Percentiles rank a stretch among this genome's conserved stretches.
Conservation (phyloP, 2,888 invertebrate species). For the Himalopsyche tibetana region DNA sequence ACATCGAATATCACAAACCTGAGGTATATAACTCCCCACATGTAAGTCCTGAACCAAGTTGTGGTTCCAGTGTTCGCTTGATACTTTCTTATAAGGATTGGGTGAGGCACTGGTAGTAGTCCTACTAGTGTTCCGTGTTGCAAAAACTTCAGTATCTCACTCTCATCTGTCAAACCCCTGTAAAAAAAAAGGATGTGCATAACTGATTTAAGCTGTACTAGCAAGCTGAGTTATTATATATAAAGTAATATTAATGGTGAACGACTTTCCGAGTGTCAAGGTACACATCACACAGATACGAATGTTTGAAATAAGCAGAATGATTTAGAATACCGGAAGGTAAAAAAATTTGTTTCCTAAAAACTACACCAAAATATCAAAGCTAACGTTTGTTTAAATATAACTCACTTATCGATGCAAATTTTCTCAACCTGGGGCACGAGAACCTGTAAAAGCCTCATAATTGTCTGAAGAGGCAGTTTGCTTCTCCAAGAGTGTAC, state of each 20-base stretch:
- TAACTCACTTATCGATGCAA: constrained; percentile 95
- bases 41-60: constrained; percentile 99
- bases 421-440: constrained; percentile 99
- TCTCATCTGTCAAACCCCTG: constrained; percentile 98
- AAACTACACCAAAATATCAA: background rate
- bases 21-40: constrained; percentile 99
- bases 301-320: no score
- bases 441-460: constrained; percentile 97
- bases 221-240: no score
- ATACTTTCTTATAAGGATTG: constrained; percentile 98
- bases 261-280: no score
- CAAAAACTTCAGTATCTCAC: constrained; percentile 98
- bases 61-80: constrained; percentile 99
- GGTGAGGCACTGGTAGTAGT: constrained; percentile 98
- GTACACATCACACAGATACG: no score
- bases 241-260: no score
- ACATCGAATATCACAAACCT: constrained; percentile 75
- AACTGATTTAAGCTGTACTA: no score
- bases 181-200: constrained; percentile 67
- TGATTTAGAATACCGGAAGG: no score
- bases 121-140: constrained; percentile 99
- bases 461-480: constrained; percentile 98
- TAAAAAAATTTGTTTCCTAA: no score
- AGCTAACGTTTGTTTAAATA: background rate
- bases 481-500: constrained; percentile 97